Base-by-base conservation (phyloP, 2,113 vertebrate species). In the Xenopus tropicalis region DNA sequence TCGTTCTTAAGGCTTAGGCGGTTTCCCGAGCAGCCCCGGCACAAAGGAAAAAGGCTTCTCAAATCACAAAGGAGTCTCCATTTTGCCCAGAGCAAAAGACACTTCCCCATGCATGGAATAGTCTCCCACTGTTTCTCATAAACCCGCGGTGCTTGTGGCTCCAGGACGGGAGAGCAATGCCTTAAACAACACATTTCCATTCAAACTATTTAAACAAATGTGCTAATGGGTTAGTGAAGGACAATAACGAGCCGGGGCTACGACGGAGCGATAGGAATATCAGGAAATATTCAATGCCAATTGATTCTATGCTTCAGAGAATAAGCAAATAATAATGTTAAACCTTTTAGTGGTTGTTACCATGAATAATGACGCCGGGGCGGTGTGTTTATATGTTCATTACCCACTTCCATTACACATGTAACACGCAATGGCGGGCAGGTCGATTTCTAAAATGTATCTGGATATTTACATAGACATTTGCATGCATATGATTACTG, bases 121-220 rank as follows among this genome's bases (percentile, higher is more conserved):
- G 82, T 82, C 75, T 82, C 91, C 91, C 80, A 88, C 89, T 89
- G 91, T 89, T 89, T 89, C 86, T 88, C 85, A 83, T 84, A 88
- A 90, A 87, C 85, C 81, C 54, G 0, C 69, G 0, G n/a, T 71
- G 80, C 81, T 76, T 21, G 58, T 82, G 83, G 77, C 83, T 84
- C 78, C 82, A 83, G 85, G 46, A 86, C 56, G 91, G 86, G 79
- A 54, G 79, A 85, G 84, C 79, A 82, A 85, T 79, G 81, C 62
- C 80, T 89, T 86, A 71, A 81, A 86, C 71, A 85, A 80, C 84
- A 75, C 79, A 72, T 72, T 79, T 79, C 19, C 61, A 72, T 80
- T 77, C 70, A 65, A 81, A 84, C 65, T 80, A 80, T 81, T 69
- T 78, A 82, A 86, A 83, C 61, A 79, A 82, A 82, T 44, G 69